Evolutionary conservation across 1,140 invertebrate genomes (phyloP), one percentile per base, ranked within the genome.

Genomic region (Microplitis demolitor): DNA sequence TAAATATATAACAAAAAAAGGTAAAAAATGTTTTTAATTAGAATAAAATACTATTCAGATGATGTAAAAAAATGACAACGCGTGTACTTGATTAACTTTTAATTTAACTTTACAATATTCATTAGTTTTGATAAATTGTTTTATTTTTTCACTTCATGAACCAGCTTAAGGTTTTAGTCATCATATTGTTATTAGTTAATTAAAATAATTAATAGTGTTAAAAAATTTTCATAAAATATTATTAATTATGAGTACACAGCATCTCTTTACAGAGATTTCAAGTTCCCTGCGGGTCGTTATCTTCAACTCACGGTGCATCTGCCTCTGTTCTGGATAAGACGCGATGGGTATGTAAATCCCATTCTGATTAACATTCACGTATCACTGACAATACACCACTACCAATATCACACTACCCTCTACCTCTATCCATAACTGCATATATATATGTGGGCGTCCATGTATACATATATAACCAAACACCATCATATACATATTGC

Each of bases 311-410:
- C 76, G 79, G 76, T 54, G 37, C 78, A 81, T 79, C 78, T 76
- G 78, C 75, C 73, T 61, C 74, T 71, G 68, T 75, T 78, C 69
- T 76, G 74, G 75, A 76, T 80, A 80, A 80, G 79, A 74, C 78
- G 78, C 73, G 66, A 61, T 71, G 74, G 76, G 72, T 79, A 80
- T 81, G 80, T 82, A 82, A 82, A 82, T 82, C 77, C 78, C 75
- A 82, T 81, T 79, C 79, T 82, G 81, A 82, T 82, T 81, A 82
- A 82, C 79, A 81, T 79, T 76, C 76, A 76, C 74, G 76, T 76
- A 67, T 63, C 77, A 79, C 73, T 68, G 69, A 51, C 66, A 68
- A 67, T 3, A 45, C 34, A 68, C 56, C 16, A 66, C 34, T 54
- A 54, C 56, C 69, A 56, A 58, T 45, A 61, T 51, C 39, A 24